Conservation (phyloP, 2,888 invertebrate genomes). For the Andrena bucephala region DNA sequence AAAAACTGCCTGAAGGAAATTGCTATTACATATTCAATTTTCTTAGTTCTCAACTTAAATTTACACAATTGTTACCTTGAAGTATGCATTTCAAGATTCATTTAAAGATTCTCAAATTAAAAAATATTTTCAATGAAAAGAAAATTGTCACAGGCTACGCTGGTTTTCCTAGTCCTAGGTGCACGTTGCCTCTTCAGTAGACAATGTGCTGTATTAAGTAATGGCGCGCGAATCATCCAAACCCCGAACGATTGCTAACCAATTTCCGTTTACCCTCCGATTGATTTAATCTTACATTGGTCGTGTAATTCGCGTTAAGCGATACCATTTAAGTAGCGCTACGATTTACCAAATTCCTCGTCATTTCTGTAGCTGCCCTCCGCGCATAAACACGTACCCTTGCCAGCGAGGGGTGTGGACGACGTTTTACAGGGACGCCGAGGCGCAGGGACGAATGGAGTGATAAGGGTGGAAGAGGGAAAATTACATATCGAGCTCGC, state of each 20-base stretch:
- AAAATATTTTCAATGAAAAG: too few relatives aligned
- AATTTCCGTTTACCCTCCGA: neutral
- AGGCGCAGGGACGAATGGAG: neutral
- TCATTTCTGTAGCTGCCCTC: neutral
- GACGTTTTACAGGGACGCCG: slow-evolving; percentile 28
- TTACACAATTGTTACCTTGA: too few relatives aligned
- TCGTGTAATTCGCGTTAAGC: slow-evolving; percentile 12
- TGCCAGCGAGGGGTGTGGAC: slow-evolving; percentile 2
- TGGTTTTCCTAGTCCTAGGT: too few relatives aligned
- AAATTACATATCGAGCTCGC: slow-evolving; percentile 75
- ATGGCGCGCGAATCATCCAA: neutral
- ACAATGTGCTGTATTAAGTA: too few relatives aligned
- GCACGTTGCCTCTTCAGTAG: too few relatives aligned
- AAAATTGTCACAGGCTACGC: too few relatives aligned
- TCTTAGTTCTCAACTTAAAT: too few relatives aligned
- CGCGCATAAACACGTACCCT: slow-evolving; percentile 13
- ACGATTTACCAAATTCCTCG: neutral
- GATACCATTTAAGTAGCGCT: neutral
- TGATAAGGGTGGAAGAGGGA: slow-evolving; percentile 65
- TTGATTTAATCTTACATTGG: neutral
- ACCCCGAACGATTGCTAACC: neutral
- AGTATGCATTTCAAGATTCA: too few relatives aligned
- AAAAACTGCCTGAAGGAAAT: too few relatives aligned
- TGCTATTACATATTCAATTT: too few relatives aligned
- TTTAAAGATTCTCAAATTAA: too few relatives aligned